These are phyloP conservation scores for Sinotaia quadrata DNA, from an alignment of 2,888 invertebrate species.

Conservation along the genomic window DNA sequence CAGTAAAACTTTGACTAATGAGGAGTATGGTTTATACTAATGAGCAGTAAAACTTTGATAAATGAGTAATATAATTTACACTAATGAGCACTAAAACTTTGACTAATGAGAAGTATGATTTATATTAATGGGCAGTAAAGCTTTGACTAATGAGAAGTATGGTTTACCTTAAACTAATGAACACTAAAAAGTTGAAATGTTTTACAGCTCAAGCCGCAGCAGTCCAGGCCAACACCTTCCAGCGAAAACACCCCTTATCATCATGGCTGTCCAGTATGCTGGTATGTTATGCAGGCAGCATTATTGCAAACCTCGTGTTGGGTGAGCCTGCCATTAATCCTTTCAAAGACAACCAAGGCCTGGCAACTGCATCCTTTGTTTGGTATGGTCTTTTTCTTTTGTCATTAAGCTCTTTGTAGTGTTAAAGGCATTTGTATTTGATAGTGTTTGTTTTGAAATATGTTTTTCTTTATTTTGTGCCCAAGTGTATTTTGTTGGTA, in stretches of 20 bases:
- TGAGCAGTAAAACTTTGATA: too few species aligned
- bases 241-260: conserved; percentile 95
- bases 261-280: conserved; percentile 99
- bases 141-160: neutral
- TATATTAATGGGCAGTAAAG: neutral
- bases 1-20: too few species aligned
- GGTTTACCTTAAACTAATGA: neutral
- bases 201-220: conserved; percentile 19
- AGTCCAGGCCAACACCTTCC: conserved; percentile 83
- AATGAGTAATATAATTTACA: too few species aligned
- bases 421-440: neutral
- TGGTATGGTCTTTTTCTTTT: conserved; percentile 79
- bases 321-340: conserved; percentile 97
- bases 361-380: conserved; percentile 90
- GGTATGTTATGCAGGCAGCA: conserved; percentile 96
- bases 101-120: neutral
- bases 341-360: conserved; percentile 94
- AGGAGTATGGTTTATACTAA: too few species aligned
- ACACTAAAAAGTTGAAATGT: neutral
- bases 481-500: neutral
- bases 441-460: neutral
- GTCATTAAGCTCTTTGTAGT: neutral
- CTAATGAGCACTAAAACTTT: too few species aligned
- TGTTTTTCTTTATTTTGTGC: neutral
- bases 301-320: conserved; percentile 94